phyloP scores from a whole-genome alignment of 2,888 invertebrate genomes.

The Antheraea yamamai region DNA sequence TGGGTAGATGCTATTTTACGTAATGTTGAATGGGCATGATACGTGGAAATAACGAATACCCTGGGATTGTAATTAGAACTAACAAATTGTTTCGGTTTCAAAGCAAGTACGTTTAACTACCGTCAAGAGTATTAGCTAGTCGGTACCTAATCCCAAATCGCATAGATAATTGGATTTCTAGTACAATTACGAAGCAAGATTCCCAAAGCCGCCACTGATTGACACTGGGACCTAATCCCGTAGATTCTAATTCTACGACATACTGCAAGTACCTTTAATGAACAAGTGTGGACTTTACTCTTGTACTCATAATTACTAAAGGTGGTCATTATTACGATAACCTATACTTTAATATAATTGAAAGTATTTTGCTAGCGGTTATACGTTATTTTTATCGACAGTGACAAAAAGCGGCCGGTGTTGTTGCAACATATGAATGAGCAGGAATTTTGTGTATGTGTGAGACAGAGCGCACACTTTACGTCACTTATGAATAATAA shows the following conservation, averaged over 20 bases:
- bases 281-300: neutral
- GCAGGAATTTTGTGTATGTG: no score
- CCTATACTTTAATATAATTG: no score
- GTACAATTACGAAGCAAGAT: constrained; percentile 61
- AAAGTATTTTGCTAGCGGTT: no score
- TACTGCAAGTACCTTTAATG: constrained; percentile 24
- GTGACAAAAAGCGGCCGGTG: no score
- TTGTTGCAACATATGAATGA: no score
- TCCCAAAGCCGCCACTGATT: constrained; percentile 60
- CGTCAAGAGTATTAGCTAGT: constrained; percentile 9
- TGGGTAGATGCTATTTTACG: neutral
- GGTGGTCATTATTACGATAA: no score
- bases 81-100: neutral
- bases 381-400: no score
- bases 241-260: constrained; percentile 45
- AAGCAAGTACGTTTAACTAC: constrained; percentile 18
- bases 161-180: constrained; percentile 55
- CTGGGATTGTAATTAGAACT: neutral
- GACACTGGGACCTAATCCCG: constrained; percentile 58
- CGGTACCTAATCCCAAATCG: constrained; percentile 35
- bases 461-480: no score
- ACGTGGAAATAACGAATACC: neutral
- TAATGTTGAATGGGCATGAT: no score
- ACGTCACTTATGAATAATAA: no score
- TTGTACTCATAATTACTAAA: no score